Evolutionary conservation across 2,797 vertebrate genomes (phyloP), one percentile per base, ranked within the genome.

Genomic region (Morus bassanus): DNA sequence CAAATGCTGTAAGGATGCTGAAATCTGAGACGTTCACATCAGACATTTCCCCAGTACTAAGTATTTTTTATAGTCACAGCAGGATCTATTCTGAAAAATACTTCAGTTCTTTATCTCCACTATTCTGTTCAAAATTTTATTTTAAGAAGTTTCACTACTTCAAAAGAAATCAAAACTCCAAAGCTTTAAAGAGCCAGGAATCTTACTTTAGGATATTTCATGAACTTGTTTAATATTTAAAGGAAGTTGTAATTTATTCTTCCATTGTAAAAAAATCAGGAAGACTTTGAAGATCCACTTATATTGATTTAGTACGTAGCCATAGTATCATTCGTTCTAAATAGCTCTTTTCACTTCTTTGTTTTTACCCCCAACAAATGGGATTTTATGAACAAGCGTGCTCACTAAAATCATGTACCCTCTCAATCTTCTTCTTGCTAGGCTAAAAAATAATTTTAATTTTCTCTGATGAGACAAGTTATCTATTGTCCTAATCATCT

Each of bases 401-500:
- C 77, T 96, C 88, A 87, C 91, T 82, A 67, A 91, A 95, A 86
- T 92, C 70, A 3, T 87, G 92, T 94, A 89, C 86, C 84, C 84
- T 88, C 92, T 96, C 70, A 57, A 94, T 96, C 93, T 65, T 92
- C 75, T 67, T 85, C 85, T 85, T 0, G 19, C 93, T 43, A 37
- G 51, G 67, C 80, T 93, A 61, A 79, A 91, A 95, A 51, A 39
- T n/a, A 10, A 1, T 15, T 88, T 96, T 80, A 75, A 96, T 96
- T 96, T 94, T 95, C 89, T 91, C 78, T 93, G 95, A 97, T 95
- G 89, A 96, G 91, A 94, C 78, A 88, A 94, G 96, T 95, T 96
- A 95, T 95, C 96, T 96, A 83, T 92, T 97, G 96, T 96, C 89
- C 94, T 93, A 94, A 96, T 96, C 95, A 93, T 93, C 94, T 91